Evolutionary conservation across 2,888 invertebrate genomes (phyloP).

Genomic region (Hirtodrosophila alboralis): DNA sequence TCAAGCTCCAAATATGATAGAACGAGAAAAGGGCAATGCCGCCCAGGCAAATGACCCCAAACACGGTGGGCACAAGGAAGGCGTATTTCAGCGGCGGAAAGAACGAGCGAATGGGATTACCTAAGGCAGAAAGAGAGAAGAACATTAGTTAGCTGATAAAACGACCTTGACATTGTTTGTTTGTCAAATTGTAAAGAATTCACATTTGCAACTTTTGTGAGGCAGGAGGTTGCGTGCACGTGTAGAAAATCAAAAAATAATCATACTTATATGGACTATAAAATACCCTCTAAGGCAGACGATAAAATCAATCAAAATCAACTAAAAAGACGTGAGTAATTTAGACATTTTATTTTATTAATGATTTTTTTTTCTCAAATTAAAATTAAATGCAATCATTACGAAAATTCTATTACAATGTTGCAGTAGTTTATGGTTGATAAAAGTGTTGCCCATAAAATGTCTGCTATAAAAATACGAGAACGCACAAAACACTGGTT

Average conservation of each 20-base stretch:
- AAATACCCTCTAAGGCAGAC: constrained; percentile 2
- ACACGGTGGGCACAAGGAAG: constrained; percentile 86
- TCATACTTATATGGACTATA: constrained; percentile 1
- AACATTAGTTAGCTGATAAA: constrained; percentile 13
- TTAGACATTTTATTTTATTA: too few species aligned
- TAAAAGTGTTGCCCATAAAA: too few species aligned
- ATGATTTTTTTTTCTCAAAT: too few species aligned
- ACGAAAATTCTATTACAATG: too few species aligned
- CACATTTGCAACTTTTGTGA: constrained; percentile 7
- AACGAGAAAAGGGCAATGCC: constrained; percentile 87
- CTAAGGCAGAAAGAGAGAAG: constrained; percentile 76
- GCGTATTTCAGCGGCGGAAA: constrained; percentile 87
- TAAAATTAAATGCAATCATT: too few species aligned
- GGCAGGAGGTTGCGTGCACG: constrained; percentile 15
- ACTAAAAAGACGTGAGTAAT: too few species aligned
- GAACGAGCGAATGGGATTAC: constrained; percentile 85
- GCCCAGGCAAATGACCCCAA: constrained; percentile 88
- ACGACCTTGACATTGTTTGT: constrained; percentile 52
- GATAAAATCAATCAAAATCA: too few species aligned
- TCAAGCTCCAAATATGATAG: constrained; percentile 85
- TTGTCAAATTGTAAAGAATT: constrained; percentile 24
- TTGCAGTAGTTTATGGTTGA: too few species aligned
- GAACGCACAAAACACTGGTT: too few species aligned
- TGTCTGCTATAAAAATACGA: too few species aligned
- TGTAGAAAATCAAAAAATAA: not conserved